phyloP scores from a whole-genome alignment of 2,113 vertebrate genomes.

The Rhinopomastus cyanomelas region DNA sequence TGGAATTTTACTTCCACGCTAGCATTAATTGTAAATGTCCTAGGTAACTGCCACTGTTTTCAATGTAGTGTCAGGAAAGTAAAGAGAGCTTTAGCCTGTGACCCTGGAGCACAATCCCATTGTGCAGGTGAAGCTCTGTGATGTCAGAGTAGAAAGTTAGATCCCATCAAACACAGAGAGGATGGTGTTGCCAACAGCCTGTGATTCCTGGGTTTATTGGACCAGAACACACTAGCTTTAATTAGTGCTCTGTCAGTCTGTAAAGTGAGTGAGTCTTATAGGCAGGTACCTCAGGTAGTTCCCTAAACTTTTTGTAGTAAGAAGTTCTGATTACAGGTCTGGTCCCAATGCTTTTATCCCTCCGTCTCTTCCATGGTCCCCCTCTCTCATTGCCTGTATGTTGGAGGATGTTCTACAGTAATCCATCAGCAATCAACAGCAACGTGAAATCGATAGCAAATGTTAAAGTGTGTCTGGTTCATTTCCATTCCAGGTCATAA shows the following conservation, averaged over 20 bases:
- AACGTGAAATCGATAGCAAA: neutral
- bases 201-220: neutral
- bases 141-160: neutral
- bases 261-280: neutral
- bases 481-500: neutral
- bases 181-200: neutral
- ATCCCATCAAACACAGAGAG: neutral
- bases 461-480: neutral
- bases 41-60: neutral
- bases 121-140: neutral
- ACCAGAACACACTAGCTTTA: neutral
- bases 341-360: neutral
- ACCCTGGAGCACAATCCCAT: neutral
- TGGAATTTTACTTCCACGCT: neutral
- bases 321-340: neutral
- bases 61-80: neutral
- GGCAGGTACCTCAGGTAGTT: neutral
- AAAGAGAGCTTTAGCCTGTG: neutral
- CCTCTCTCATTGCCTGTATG: neutral
- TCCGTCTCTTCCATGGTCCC: neutral
- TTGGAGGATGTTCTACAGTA: neutral
- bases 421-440: neutral
- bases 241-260: accelerated
- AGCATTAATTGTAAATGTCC: slow-evolving; percentile 11
- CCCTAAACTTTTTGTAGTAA: neutral